Evolutionary conservation across 2,113 vertebrate species (phyloP).

Genomic region (Brachyhypopomus occidentalis): DNA sequence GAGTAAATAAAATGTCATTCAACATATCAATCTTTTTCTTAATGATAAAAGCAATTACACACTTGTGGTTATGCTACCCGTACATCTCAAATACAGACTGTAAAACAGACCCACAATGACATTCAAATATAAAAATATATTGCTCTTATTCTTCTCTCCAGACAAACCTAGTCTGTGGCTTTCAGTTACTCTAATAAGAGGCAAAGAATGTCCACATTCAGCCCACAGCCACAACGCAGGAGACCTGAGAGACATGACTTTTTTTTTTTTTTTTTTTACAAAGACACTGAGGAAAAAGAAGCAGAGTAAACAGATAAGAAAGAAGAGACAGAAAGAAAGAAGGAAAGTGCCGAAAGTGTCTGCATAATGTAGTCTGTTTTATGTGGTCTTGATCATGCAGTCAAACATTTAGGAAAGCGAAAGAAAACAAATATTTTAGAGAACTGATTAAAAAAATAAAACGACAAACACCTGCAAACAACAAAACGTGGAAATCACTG

Average conservation of each 20-base stretch:
- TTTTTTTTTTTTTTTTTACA: not conserved
- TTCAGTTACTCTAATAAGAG: conserved; percentile 15
- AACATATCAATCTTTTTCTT: conserved; percentile 33
- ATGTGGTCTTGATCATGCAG: conserved; percentile 43
- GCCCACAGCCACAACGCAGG: conserved; percentile 39
- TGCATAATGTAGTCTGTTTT: conserved; percentile 38
- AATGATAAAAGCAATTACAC: conserved; percentile 51
- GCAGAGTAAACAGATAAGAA: not conserved
- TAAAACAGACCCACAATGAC: conserved; percentile 62
- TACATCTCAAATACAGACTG: conserved; percentile 41
- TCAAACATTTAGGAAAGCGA: not conserved
- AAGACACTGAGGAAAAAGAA: conserved; percentile 35
- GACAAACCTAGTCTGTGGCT: conserved; percentile 24
- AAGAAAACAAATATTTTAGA: not conserved
- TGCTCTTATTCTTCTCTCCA: conserved; percentile 68
- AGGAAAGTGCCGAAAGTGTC: conserved; percentile 28
- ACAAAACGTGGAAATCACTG: conserved; percentile 21
- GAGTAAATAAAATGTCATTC: conserved; percentile 15
- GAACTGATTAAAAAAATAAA: conserved; percentile 18
- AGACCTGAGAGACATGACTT: conserved; percentile 46
- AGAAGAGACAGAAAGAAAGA: conserved; percentile 7
- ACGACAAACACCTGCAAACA: conserved; percentile 19
- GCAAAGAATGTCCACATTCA: conserved; percentile 28
- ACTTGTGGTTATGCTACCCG: conserved; percentile 59
- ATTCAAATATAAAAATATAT: conserved; percentile 79